These are phyloP conservation scores for Anarhynchus alexandrinus DNA, from an alignment of 2,113 vertebrate species.

Conservation along the genomic window DNA sequence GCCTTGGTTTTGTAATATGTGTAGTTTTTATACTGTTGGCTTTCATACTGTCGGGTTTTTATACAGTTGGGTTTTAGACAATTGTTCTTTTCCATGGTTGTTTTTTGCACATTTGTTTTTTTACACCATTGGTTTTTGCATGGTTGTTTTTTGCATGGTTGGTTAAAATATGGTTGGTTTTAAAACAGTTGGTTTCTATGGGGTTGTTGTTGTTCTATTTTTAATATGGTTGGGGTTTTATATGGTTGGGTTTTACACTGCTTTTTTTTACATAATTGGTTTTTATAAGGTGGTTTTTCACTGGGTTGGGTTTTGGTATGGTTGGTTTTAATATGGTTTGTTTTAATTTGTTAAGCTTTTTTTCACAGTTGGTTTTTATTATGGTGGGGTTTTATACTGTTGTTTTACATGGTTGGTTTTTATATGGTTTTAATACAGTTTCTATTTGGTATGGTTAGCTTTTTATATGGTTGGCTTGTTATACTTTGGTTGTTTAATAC, in stretches of 20 bases:
- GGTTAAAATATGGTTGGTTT: not conserved
- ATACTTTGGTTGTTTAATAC: not conserved
- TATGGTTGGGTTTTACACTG: too few relatives aligned
- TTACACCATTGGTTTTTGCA: not conserved
- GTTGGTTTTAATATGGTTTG: not conserved
- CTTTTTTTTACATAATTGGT: not conserved
- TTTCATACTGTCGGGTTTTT: not conserved
- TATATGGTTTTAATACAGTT: not conserved
- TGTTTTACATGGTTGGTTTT: not conserved
- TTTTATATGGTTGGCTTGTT: not conserved
- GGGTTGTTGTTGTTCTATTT: too few relatives aligned
- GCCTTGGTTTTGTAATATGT: not conserved
- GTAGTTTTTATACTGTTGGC: not conserved
- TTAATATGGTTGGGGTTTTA: not conserved
- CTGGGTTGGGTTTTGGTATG: not conserved
- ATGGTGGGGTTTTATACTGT: not conserved
- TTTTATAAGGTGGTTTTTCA: not conserved
- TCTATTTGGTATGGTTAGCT: not conserved
- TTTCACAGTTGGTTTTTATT: not conserved
- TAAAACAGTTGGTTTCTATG: not conserved
- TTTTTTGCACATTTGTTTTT: rapidly evolving
- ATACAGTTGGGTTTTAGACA: not conserved
- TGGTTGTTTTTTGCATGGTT: not conserved
- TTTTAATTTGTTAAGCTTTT: not conserved
- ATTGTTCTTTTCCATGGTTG: not conserved